A percentile compares a stretch with the other conserved stretches of the same genome.
Evolutionary conservation across 2,797 vertebrate species (phyloP).

Genomic region (Orientallactaga sibirica): DNA sequence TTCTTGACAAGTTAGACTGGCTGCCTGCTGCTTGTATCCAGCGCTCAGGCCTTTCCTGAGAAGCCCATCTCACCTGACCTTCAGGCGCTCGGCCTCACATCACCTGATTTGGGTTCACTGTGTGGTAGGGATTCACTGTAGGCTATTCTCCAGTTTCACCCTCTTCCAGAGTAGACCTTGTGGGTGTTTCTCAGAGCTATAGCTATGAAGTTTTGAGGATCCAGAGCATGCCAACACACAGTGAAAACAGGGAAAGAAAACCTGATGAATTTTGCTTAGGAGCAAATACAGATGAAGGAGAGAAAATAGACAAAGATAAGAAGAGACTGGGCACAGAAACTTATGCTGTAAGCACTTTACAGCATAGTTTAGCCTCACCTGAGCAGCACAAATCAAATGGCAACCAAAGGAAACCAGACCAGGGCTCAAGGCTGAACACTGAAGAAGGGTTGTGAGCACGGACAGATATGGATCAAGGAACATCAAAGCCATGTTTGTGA

Average conservation of each 20-base stretch:
- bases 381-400: neutral
- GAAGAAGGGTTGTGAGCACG: neutral
- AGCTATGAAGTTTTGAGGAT: neutral
- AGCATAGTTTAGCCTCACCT: neutral
- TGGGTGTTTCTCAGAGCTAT: neutral
- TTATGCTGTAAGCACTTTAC: neutral
- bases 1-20: conserved; percentile 22
- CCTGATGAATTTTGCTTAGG: conserved; percentile 28
- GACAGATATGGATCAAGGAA: neutral
- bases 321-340: conserved; percentile 31
- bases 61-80: conserved; percentile 42
- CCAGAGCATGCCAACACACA: neutral
- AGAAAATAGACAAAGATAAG: neutral
- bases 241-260: conserved; percentile 14
- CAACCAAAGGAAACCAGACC: neutral
- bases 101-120: conserved; percentile 27
- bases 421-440: neutral
- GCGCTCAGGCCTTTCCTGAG: neutral
- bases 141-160: conserved; percentile 13
- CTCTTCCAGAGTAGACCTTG: conserved; percentile 22
- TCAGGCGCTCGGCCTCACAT: neutral
- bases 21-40: conserved; percentile 11
- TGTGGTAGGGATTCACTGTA: neutral
- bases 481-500: neutral
- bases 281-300: conserved; percentile 50